A percentile compares a stretch with the other conserved stretches of the same genome.
Evolutionary conservation across 2,113 vertebrate species (phyloP).

Genomic region (Podilymbus podiceps): DNA sequence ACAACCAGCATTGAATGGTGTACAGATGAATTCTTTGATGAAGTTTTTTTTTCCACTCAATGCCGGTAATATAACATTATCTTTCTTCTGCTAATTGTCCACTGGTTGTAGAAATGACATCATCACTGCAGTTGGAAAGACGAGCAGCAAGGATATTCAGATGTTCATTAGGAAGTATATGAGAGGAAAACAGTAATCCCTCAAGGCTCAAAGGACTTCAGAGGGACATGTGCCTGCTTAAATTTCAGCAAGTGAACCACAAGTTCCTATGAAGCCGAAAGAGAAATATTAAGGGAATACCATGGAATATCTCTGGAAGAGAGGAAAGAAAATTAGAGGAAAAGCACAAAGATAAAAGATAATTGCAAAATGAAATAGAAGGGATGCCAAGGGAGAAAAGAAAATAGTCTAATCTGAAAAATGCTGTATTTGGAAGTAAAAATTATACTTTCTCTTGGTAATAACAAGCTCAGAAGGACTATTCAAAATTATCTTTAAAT

Average conservation of each 20-base stretch:
- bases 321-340: neutral
- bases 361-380: neutral
- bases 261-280: neutral
- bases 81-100: neutral
- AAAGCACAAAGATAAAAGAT: neutral
- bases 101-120: neutral
- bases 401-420: neutral
- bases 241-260: neutral
- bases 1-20: neutral
- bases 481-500: neutral
- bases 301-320: neutral
- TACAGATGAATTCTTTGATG: neutral
- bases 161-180: neutral
- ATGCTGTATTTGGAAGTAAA: neutral
- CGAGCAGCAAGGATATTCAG: neutral
- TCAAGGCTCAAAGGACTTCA: neutral
- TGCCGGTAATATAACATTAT: neutral
- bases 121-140: neutral
- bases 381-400: neutral
- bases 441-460: neutral
- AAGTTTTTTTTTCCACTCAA: neutral
- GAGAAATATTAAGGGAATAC: neutral
- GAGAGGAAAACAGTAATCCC: neutral
- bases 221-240: neutral
- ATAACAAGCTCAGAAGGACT: neutral